Base-by-base conservation (phyloP, 2,113 vertebrate species). In the Indri indri region DNA sequence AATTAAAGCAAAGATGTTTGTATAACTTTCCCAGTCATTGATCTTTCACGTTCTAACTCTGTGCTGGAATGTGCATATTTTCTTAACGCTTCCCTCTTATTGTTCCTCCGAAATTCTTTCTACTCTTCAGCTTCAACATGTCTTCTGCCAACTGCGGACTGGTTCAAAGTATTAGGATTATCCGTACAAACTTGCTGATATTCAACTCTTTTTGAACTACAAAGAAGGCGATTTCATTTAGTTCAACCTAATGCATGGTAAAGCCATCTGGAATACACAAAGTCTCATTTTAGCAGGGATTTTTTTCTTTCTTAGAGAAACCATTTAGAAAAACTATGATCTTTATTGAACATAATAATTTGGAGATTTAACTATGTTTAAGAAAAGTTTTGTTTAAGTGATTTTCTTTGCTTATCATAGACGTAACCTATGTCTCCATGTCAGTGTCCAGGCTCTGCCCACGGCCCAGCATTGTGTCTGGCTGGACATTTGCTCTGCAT, bases 251-350 rank as follows among this genome's bases (percentile, higher is more conserved):
- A 90, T 65, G 47, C 0, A 27, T 37, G 84, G 2, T 71, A 65
- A 96, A 82, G 47, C 54, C 52, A 70, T 71, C 65, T n/a, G 30
- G 68, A 84, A 73, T 47, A 73, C 37, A 42, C 7, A 13, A 61
- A 34, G 45, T 70, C 27, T 83, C 23, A 42, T 77, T 76, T 85
- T 25, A 95, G 16, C 22, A 88, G 32, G 90, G 3, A 50, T 42
- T 52, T 34, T 91, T 93, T 92, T 88, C 23, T 13, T 57, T 20
- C 87, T 34, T 70, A 66, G 10, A 59, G 54, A 87, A 94, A 74
- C 5, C 6, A 25, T 32, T 3, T 27, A 32, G 42, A 25, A 57
- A 92, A 93, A 57, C 30, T 71, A 16, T 71, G 23, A 45, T 66
- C 20, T 88, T 63, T 88, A 76, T 9, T 52, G 42, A 77, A 61